Evolutionary conservation across 1,140 invertebrate species (phyloP), one percentile per base, ranked within the genome.

Genomic region (Antheraea mylitta): DNA sequence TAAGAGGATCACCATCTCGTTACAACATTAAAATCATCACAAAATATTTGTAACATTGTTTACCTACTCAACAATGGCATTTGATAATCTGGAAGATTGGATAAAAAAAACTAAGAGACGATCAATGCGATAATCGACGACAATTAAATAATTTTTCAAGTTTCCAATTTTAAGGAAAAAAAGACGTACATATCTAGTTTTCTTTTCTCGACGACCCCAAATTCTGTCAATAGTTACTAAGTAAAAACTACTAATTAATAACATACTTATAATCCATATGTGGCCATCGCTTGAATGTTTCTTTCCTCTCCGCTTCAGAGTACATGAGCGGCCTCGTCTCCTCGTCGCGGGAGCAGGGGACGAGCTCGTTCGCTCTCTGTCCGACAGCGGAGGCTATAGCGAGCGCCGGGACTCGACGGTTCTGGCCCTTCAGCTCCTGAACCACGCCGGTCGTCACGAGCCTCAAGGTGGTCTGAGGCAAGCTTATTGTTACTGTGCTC

Each of bases 181-280:
- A 2, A 30, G 22, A 30, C 22, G 22, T 2, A 30, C 22, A 30
- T 30, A 2, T 30, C 22, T 4, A 30, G 4, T 30, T 2, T 30
- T 30, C n/a, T 30, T 30, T 30, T 30, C 1, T 30, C 4, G 22
- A 30, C 22, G 4, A 30, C 22, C 1, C 22, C 4, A 30, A 30
- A 30, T 1, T 4, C 4, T 30, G 4, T 30, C 4, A 30, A 30
- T 30, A 30, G 22, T 4, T 30, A 30, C 22, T 30, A 30, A 30
- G 22, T 4, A 30, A 30, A 30, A 30, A 30, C 22, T 2, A 30
- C n/a, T n/a, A n/a, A n/a, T n/a, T n/a, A n/a, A 61, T 8, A 75
- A 92, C 94, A 92, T 93, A 98, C 97, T 98, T 98, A 92, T 98
- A 98, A 92, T 98, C 97, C 97, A 98, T 98, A 84, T 99, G 98